Evolutionary conservation across 2,113 vertebrate species (phyloP).

Genomic region (Callorhinus ursinus): DNA sequence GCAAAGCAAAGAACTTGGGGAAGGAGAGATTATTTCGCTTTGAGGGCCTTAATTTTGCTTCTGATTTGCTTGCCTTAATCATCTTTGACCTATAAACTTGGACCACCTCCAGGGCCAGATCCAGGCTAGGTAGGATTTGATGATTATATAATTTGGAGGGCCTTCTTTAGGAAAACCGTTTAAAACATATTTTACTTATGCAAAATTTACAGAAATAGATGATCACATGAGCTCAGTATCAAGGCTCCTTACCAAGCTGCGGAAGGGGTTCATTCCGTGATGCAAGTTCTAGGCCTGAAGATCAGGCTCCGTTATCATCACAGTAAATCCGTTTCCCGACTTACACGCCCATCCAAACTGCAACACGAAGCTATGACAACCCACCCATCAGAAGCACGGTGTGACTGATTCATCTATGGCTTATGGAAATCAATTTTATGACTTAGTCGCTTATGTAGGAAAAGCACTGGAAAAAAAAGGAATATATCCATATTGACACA

Average conservation of each 20-base stretch:
- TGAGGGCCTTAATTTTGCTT: not conserved
- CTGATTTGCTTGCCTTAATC: not conserved
- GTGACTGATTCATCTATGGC: not conserved
- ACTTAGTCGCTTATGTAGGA: not conserved
- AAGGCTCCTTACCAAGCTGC: not conserved
- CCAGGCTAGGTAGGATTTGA: not conserved
- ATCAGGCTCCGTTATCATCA: not conserved
- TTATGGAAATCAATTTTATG: not conserved
- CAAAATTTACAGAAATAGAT: conserved; percentile 11
- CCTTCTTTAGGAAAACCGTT: not conserved
- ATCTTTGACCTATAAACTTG: not conserved
- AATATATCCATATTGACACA: no score
- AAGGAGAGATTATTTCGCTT: not conserved
- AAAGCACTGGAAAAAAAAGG: not conserved
- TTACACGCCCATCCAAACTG: accelerated
- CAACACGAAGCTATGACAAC: not conserved
- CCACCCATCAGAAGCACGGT: not conserved
- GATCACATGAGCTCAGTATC: not conserved
- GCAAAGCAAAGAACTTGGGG: not conserved
- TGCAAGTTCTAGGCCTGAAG: not conserved
- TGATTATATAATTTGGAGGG: not conserved
- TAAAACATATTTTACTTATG: not conserved
- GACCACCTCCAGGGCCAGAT: not conserved
- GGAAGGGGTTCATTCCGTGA: not conserved
- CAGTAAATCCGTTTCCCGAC: not conserved